Base-by-base conservation (phyloP, 1,140 invertebrate species). In the Thaumatotibia leucotreta region DNA sequence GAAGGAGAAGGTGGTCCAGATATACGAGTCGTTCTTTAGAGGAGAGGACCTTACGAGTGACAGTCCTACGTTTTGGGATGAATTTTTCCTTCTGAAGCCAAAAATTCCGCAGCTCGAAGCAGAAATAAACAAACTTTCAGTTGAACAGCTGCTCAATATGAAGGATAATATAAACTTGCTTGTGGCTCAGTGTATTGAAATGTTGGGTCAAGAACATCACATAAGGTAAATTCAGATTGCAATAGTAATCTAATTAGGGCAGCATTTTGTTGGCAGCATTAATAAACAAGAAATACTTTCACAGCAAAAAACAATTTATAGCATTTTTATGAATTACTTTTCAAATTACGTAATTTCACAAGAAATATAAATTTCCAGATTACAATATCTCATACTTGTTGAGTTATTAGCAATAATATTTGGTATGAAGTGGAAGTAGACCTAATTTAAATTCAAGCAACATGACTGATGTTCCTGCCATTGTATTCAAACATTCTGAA, bases 1-100 rank as follows among this genome's bases (percentile, higher is more conserved):
- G 31, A 98, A 98, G 89, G 97, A 98, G 83, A 99, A 99, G 92
- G 94, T 99, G 68, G 97, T 99, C 6, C 97, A 98, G 81, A 98
- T 99, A 74, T 99, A 99, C 89, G 98, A 99, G 91, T 95, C 96
- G 20, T 95, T 99, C 79, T 97, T 99, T 78, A 95, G 95, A 92
- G 97, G 97, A 9, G 97, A 98, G 91, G 97, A 99, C 87, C 93
- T 97, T 17, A 95, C 95, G 0, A 92, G 92, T 63, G 94, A 94
- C 64, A 97, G 98, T 91, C 93, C 95, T 14, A 96, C 98, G 83
- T 99, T 98, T 89, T 99, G 98, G 98, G 97, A 99, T 92, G 98
- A 99, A 92, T 94, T 99, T 63, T 99, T 99, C 85, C 92, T 99
- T 4, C 91, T 99, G 10, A 98, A 98, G 89, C 98, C 98, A 32